These are phyloP conservation scores for Rattus rattus DNA, from an alignment of 2,113 vertebrate species.

Conservation along the genomic window DNA sequence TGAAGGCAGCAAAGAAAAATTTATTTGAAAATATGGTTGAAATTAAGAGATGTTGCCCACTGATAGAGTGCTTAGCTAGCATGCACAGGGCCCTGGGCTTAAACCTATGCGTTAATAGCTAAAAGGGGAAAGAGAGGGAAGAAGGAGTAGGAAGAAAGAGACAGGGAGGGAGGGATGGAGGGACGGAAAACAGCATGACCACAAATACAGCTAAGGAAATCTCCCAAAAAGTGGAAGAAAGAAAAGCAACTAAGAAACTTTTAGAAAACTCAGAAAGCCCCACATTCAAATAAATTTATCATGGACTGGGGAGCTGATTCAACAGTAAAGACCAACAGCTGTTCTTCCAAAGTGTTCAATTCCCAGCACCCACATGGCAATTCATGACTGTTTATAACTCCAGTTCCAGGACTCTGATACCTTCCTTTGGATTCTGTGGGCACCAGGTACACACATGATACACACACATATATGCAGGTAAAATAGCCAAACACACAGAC, in stretches of 20 bases:
- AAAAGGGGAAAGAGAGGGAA: too few species aligned
- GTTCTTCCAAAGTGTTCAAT: not conserved
- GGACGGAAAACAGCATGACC: not conserved
- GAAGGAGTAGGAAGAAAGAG: too few species aligned
- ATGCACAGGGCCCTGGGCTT: not conserved
- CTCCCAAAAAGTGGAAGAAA: conserved; percentile 11
- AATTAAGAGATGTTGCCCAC: not conserved
- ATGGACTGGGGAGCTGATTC: not conserved
- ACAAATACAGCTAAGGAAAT: conserved; percentile 10
- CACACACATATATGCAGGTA: not conserved
- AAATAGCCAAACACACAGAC: not conserved
- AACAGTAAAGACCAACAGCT: not conserved
- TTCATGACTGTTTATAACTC: not conserved
- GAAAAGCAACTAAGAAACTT: not conserved
- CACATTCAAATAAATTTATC: conserved; percentile 34
- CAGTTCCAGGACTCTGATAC: not conserved
- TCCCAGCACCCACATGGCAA: not conserved
- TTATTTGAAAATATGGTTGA: conserved; percentile 19
- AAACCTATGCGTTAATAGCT: not conserved
- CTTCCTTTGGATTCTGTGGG: not conserved
- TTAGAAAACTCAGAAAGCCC: conserved; percentile 16
- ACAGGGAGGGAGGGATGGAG: not conserved
- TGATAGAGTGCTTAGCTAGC: not conserved
- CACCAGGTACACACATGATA: not conserved
- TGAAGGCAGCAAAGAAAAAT: not conserved